These are phyloP conservation scores for Montipora capricornis DNA, from an alignment of 64 coral and sea anemone genomes.

Conservation along the genomic window DNA sequence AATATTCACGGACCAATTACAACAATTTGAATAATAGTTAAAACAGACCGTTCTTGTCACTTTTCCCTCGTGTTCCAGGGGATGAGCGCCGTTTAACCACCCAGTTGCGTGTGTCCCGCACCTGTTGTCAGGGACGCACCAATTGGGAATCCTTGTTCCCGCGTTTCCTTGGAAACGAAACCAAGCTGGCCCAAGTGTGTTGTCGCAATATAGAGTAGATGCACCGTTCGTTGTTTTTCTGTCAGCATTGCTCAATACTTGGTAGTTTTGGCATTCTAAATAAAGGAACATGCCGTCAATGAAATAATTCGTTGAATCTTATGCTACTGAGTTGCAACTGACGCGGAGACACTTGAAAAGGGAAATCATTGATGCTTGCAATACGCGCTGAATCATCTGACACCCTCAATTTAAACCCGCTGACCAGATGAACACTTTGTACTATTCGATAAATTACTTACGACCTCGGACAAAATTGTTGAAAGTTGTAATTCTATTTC, in stretches of 20 bases:
- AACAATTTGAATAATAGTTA: neutral
- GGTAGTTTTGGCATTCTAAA: slow-evolving; percentile 4
- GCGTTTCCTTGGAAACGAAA: slow-evolving; percentile 1
- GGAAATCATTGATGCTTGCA: too few relatives aligned
- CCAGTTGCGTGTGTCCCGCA: slow-evolving; percentile 3
- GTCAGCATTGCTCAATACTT: neutral
- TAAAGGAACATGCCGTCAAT: neutral
- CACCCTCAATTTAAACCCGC: too few relatives aligned
- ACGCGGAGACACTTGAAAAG: too few relatives aligned
- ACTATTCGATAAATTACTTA: too few relatives aligned
- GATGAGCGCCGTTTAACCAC: slow-evolving; percentile 13
- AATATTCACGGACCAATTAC: neutral
- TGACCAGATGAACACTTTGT: too few relatives aligned
- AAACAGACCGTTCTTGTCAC: slow-evolving; percentile 13
- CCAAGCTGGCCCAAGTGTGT: neutral
- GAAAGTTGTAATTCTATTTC: too few relatives aligned
- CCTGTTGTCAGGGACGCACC: neutral
- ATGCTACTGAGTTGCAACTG: too few relatives aligned
- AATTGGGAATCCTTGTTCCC: neutral
- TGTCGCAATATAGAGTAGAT: neutral
- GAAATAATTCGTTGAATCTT: too few relatives aligned
- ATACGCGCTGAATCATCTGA: too few relatives aligned
- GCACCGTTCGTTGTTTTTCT: neutral
- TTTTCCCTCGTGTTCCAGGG: neutral
- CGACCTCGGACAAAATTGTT: too few relatives aligned